Evolutionary conservation across 2,113 vertebrate genomes (phyloP).

Genomic region (Lampris incognitus): DNA sequence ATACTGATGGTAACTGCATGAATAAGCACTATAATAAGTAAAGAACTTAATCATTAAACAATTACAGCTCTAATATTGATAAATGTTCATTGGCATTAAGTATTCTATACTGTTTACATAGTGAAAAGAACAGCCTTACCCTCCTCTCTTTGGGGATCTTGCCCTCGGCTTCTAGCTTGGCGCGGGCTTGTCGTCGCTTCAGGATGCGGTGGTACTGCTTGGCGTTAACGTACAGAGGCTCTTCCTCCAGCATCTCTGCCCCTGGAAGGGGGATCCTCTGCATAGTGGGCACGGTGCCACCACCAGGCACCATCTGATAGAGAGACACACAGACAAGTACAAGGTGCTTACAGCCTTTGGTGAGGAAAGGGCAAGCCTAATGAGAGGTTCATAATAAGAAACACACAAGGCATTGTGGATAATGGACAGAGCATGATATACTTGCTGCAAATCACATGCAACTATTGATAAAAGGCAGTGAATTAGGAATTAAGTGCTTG

Average conservation of each 20-base stretch:
- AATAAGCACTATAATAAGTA: too few species aligned
- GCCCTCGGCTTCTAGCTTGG: slow-evolving; percentile 97
- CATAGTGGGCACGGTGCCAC: slow-evolving; percentile 91
- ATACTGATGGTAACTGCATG: too few species aligned
- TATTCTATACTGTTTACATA: background rate
- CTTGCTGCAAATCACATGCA: too few species aligned
- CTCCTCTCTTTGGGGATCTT: slow-evolving; percentile 98
- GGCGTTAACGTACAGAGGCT: slow-evolving; percentile 97
- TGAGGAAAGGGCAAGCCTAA: background rate
- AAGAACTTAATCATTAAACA: too few species aligned
- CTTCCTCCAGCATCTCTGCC: slow-evolving; percentile 98
- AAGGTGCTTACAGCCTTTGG: slow-evolving; percentile 2
- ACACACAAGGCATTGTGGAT: slow-evolving; percentile 6
- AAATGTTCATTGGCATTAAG: too few species aligned
- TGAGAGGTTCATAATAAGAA: background rate
- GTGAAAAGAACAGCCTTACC: slow-evolving; percentile 75
- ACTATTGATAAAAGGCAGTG: too few species aligned
- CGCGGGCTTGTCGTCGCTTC: slow-evolving; percentile 94
- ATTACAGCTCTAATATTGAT: too few species aligned
- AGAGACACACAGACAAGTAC: slow-evolving; percentile 24
- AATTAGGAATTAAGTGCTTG: too few species aligned
- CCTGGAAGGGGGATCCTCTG: slow-evolving; percentile 96
- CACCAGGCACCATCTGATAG: slow-evolving; percentile 94
- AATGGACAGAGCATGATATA: background rate
- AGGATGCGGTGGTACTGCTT: slow-evolving; percentile 99